A percentile compares a stretch with the other conserved stretches of the same genome.
Evolutionary conservation across 1,140 invertebrate species (phyloP).

Genomic region (Acromyrmex heyeri): DNA sequence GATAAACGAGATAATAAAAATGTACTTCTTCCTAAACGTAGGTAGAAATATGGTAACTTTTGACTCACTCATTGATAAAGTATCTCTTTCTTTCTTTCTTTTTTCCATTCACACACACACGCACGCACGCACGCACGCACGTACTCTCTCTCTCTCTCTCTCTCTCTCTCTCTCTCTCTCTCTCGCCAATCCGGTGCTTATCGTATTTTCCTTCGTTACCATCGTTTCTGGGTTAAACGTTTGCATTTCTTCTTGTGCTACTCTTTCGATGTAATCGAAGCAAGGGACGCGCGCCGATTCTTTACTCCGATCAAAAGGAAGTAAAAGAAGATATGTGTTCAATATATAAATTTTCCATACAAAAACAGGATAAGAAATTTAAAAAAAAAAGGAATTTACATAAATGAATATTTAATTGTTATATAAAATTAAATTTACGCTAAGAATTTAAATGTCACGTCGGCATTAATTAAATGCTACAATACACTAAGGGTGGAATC

Average conservation of each 20-base stretch:
- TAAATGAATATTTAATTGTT: neutral
- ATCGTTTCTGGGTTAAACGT: slow-evolving; percentile 85
- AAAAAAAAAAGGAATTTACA: slow-evolving; percentile 25
- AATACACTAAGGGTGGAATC: neutral
- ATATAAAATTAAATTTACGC: slow-evolving; percentile 10
- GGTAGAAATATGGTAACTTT: slow-evolving; percentile 86
- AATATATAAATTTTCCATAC: neutral
- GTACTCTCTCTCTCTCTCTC: no score
- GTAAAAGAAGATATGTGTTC: slow-evolving; percentile 25
- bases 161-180: slow-evolving; percentile 22
- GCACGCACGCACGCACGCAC: neutral
- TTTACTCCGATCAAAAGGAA: slow-evolving; percentile 30
- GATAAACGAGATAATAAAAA: slow-evolving; percentile 86
- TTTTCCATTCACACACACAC: neutral
- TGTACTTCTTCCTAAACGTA: slow-evolving; percentile 85
- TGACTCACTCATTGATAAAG: slow-evolving; percentile 86
- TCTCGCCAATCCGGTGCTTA: slow-evolving; percentile 62
- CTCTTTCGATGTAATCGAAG: slow-evolving; percentile 59
- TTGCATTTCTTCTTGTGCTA: slow-evolving; percentile 70
- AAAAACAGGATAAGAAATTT: neutral
- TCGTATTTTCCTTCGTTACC: slow-evolving; percentile 70
- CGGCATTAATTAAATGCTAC: slow-evolving; percentile 32
- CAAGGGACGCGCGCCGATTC: slow-evolving; percentile 48
- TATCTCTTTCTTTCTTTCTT: slow-evolving; percentile 72
- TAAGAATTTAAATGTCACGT: neutral